Evolutionary conservation across 2,797 vertebrate genomes (phyloP).

Genomic region (Astyanax mexicanus): DNA sequence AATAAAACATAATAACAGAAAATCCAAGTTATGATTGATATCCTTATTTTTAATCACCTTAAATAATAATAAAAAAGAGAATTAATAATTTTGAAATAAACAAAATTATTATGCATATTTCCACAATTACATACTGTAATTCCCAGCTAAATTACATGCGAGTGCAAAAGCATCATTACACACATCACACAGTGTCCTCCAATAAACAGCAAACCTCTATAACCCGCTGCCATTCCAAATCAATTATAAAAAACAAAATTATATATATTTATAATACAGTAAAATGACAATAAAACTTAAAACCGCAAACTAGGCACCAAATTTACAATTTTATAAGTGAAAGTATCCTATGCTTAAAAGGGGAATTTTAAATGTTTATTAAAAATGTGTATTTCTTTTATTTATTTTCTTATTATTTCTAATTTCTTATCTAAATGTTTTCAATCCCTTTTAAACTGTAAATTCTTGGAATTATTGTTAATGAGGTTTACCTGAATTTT

Average conservation of each 20-base stretch:
- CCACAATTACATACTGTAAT: background rate
- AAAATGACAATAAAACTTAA: background rate
- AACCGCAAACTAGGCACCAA: background rate
- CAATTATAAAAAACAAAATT: background rate
- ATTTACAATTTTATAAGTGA: background rate
- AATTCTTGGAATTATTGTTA: too few relatives aligned
- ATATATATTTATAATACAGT: background rate
- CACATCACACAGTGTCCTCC: background rate
- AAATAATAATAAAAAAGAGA: too few relatives aligned
- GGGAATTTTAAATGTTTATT: too few relatives aligned
- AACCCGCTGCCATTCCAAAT: background rate
- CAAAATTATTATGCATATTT: too few relatives aligned
- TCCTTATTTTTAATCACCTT: slow-evolving; percentile 6
- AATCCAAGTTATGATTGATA: background rate
- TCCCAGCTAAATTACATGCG: slow-evolving; percentile 13
- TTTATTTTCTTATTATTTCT: too few relatives aligned
- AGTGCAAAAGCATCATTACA: background rate
- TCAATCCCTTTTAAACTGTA: too few relatives aligned
- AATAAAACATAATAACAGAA: background rate
- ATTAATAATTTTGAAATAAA: too few relatives aligned
- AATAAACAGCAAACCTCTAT: background rate
- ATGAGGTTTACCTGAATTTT: too few relatives aligned
- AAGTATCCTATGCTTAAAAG: background rate
- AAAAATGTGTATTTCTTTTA: too few relatives aligned
- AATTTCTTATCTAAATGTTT: too few relatives aligned